These are phyloP conservation scores for Pteromalus puparum DNA, from an alignment of 1,140 invertebrate species.

Conservation along the genomic window DNA sequence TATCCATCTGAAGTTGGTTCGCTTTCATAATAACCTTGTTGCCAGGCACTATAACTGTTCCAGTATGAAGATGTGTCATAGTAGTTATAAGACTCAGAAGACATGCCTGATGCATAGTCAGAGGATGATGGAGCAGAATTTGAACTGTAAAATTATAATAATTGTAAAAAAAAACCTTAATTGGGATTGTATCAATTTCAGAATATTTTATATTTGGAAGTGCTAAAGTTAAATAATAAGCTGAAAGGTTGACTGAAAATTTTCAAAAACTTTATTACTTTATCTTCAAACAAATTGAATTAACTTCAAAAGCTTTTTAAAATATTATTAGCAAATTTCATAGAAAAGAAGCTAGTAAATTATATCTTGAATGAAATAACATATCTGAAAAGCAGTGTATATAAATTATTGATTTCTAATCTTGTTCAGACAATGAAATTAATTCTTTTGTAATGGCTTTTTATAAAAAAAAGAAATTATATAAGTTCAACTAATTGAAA, in stretches of 20 bases:
- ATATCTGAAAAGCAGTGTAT: background rate
- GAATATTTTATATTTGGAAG: conserved; percentile 41
- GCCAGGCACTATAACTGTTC: conserved; percentile 74
- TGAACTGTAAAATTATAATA: conserved; percentile 61
- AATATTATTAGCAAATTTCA: too few species aligned
- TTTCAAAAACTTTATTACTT: background rate
- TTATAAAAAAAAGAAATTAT: background rate
- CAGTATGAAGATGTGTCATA: conserved; percentile 74
- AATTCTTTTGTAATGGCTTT: background rate
- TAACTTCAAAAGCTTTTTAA: too few species aligned
- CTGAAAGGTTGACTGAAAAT: background rate
- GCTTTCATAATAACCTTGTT: conserved; percentile 74
- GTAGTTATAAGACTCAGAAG: conserved; percentile 72
- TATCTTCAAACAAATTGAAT: too few species aligned
- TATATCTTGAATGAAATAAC: background rate
- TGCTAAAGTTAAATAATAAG: conserved; percentile 39
- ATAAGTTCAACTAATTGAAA: background rate
- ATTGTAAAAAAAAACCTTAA: conserved; percentile 46
- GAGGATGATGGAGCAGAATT: conserved; percentile 70
- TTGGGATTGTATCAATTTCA: conserved; percentile 30
- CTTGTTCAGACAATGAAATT: background rate
- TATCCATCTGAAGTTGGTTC: conserved; percentile 72
- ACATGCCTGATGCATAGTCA: conserved; percentile 70
- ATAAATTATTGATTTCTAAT: background rate
- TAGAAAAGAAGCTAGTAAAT: too few species aligned